Base-by-base conservation (phyloP, 2,113 vertebrate genomes). In the Pavo muticus region DNA sequence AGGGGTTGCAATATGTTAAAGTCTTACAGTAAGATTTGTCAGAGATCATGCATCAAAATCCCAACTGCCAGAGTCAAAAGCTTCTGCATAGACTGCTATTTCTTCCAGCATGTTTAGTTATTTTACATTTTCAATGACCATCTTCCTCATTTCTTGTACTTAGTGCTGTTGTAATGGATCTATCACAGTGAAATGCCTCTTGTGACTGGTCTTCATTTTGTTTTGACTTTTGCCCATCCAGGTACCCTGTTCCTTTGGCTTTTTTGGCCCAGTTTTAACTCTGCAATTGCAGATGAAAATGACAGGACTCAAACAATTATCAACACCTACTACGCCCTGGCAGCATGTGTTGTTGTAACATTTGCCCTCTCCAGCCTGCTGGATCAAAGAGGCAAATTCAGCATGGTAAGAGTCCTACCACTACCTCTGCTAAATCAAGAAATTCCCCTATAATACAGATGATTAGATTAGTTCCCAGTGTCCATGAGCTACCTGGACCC, bases 241-340 rank as follows among this genome's bases (percentile, higher is more conserved):
- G 98, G 98, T 50, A 98, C 98, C 32, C 82, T 98, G 72, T 98
- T 98, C 92, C 96, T 99, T 39, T 99, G 99, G 99, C 97, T 99
- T 95, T 99, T 99, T 94, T 99, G 99, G 99, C 99, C 99, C 78
- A 99, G 99, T 95, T 99, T 99, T 94, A 99, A 99, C 96, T 99
- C 99, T 1, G 99, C 99, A 91, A 98, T 99, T 25, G 99, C 98
- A 14, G 3, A 35, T 0, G 2, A 57, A 0, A 4, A 10, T 1
- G 2, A 19, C 5, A 98, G 97, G 91, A 74, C 95, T 14, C 98
- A 16, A 10, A 99, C 99, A 10, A 97, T 99, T 17, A 69, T 98
- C 80, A 99, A 99, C 97, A 99, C 99, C 3, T 99, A 99, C 94
- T 98, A 98, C 79, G 99, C 99, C 48, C 95, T 99, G 84, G 98